These are phyloP conservation scores for Epinephelus awoara DNA, from an alignment of 2,797 vertebrate species.

Conservation along the genomic window DNA sequence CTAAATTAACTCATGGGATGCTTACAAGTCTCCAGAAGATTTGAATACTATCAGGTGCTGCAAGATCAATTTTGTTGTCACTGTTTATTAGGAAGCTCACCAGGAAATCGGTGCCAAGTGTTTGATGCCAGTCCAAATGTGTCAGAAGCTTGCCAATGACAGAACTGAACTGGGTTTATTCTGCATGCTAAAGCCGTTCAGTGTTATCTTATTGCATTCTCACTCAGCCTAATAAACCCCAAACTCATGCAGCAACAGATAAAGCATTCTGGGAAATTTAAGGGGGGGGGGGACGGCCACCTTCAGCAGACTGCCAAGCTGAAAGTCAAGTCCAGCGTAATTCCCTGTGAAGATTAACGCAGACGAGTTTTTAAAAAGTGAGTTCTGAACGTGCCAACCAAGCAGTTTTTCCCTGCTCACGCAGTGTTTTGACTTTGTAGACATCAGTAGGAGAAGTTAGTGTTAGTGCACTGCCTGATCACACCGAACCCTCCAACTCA, in stretches of 20 bases:
- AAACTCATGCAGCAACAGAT: conserved; percentile 10
- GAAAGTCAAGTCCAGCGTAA: conserved; percentile 19
- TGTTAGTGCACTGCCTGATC: conserved; percentile 50
- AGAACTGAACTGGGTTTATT: not conserved
- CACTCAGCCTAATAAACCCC: not conserved
- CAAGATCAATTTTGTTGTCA: not conserved
- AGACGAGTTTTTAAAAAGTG: conserved; percentile 35
- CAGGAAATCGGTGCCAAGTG: not conserved
- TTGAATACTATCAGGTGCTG: not conserved
- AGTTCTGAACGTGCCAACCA: conserved; percentile 70
- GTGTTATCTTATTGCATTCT: not conserved
- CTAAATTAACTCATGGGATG: not conserved
- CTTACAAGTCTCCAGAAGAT: not conserved
- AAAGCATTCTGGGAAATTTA: not conserved
- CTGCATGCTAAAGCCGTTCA: conserved; percentile 12
- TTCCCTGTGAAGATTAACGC: conserved; percentile 47
- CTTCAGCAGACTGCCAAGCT: conserved; percentile 39
- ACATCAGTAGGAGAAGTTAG: conserved; percentile 45
- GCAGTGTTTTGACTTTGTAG: conserved; percentile 58
- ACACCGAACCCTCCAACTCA: conserved; percentile 22
- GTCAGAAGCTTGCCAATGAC: conserved; percentile 1
- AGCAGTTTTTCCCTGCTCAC: conserved; percentile 50
- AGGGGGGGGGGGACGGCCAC: not conserved
- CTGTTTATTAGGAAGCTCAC: conserved; percentile 14
- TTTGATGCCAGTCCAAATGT: conserved; percentile 22